Percentiles rank a stretch among this genome's conserved stretches.
These are phyloP conservation scores for Papio anubis DNA, from an alignment of 2,113 vertebrate genomes.

Conservation along the genomic window DNA sequence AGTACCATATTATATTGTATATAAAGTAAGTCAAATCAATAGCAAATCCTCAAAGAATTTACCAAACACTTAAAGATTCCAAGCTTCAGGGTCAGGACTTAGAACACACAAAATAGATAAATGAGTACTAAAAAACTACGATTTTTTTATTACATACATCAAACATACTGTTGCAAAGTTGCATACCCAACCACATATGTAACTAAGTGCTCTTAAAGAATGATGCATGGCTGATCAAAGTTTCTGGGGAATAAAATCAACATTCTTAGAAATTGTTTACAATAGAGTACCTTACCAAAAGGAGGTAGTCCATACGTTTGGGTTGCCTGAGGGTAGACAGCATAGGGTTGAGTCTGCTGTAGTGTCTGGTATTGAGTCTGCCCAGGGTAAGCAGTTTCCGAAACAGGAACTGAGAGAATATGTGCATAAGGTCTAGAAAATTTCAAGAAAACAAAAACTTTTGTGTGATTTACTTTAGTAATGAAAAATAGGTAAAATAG, in stretches of 20 bases:
- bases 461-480: constrained; percentile 32
- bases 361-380: constrained; percentile 92
- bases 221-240: neutral
- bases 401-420: constrained; percentile 86
- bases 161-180: neutral
- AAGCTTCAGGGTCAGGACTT: neutral
- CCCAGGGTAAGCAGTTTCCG: constrained; percentile 90
- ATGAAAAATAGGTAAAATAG: neutral
- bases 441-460: constrained; percentile 61
- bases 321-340: constrained; percentile 93
- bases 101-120: neutral
- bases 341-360: constrained; percentile 92
- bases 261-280: constrained; percentile 5
- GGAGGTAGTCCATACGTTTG: constrained; percentile 98
- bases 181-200: neutral
- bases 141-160: neutral
- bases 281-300: constrained; percentile 89
- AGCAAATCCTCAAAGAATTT: constrained; percentile 33
- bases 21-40: neutral
- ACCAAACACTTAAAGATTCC: neutral
- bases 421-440: constrained; percentile 87
- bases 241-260: constrained; percentile 4
- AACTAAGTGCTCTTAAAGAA: neutral
- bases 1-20: neutral
- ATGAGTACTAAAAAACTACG: neutral